A percentile compares a stretch with the other conserved stretches of the same genome.
phyloP scores from a whole-genome alignment of 1,140 invertebrate species.

The Adoxophyes honmai region DNA sequence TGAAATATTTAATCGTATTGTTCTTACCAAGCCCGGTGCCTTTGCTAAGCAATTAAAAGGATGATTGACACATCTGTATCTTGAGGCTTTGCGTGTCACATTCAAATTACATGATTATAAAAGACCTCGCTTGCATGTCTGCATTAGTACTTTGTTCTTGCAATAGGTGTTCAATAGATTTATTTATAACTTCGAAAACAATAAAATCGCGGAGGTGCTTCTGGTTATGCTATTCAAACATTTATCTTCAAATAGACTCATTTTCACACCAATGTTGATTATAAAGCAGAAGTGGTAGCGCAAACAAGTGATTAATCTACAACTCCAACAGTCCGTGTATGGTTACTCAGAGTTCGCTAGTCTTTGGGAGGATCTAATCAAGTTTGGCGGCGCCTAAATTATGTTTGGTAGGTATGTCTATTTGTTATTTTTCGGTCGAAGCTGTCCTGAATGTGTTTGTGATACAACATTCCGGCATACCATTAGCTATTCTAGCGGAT shows the following conservation, averaged over 20 bases:
- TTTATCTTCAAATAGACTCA: slow-evolving; percentile 1
- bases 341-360: slow-evolving; percentile 17
- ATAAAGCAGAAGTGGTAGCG: not conserved
- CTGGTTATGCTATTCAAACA: slow-evolving; percentile 3
- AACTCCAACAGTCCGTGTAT: not conserved
- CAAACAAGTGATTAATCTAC: slow-evolving; percentile 5
- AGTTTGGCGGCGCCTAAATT: slow-evolving; percentile 21
- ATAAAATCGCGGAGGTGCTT: not conserved
- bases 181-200: not conserved
- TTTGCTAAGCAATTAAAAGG: not conserved
- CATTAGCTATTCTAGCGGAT: not conserved
- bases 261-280: slow-evolving; percentile 9
- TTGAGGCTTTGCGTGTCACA: no score
- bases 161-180: no score
- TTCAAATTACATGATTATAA: no score
- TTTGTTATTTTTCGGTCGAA: slow-evolving; percentile 7
- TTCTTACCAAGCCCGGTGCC: no score
- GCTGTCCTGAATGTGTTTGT: slow-evolving; percentile 15
- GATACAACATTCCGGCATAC: slow-evolving; percentile 21
- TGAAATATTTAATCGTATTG: no score
- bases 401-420: not conserved
- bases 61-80: slow-evolving; percentile 2
- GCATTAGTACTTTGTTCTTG: no score
- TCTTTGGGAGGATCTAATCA: slow-evolving; percentile 23
- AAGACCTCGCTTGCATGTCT: no score